Evolutionary conservation across 2,797 vertebrate species (phyloP), one percentile per base, ranked within the genome.

Genomic region (Pitangus sulphuratus): DNA sequence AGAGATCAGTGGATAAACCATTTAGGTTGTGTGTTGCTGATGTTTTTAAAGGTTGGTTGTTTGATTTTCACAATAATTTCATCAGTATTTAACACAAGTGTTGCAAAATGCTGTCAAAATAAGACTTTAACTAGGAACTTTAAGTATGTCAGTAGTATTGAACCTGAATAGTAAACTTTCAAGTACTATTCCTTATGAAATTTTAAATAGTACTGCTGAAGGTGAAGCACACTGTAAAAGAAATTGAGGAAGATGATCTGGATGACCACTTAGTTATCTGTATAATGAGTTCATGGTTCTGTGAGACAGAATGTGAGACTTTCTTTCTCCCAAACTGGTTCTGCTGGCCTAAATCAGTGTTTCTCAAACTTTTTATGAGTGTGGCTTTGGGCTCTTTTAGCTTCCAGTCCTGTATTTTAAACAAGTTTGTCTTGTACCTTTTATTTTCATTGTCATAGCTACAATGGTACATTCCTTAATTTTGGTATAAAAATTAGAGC

Each of bases 21-120:
- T 99, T 99, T 98, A 98, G 99, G 79, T 97, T 99, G 57, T 99
- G 99, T 50, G 98, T 99, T 64, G 99, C 99, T 6, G 99, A 99
- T 87, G 99, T 99, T 87, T 99, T 99, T 96, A 99, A 99, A 99
- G 99, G 99, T 99, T 97, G 94, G 98, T 72, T 62, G 26, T 40
- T 40, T 40, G 15, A 40, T 40, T 40, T 40, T 90, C 19, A 22
- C 12, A 1, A 12, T 85, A 1, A 18, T 78, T 90, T 70, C 64
- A 48, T 22, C 0, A 0, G 5, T 74, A n/a, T 47, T 74, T 74
- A 69, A 77, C 12, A 15, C 5, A 40, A 50, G 5, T 79, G 31
- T 60, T 82, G 65, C 89, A 74, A 88, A 87, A 69, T 30, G 2
- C 37, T 77, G 8, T 77, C 39, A 74, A 76, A 90, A 24, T 51